phyloP scores from a whole-genome alignment of 1,140 invertebrate genomes.

The Cryptotermes secundus region DNA sequence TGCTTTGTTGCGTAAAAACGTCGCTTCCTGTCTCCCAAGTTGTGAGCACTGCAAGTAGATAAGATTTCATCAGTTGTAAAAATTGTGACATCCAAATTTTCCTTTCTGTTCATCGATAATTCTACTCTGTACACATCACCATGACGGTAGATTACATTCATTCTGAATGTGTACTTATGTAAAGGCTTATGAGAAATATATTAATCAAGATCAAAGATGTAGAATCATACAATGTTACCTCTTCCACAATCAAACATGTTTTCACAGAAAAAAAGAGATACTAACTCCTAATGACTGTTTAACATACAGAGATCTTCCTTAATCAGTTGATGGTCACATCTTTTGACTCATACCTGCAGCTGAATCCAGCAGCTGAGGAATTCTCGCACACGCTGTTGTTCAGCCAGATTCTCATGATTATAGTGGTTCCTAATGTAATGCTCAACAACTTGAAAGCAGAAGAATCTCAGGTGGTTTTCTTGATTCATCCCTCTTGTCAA shows the following conservation, averaged over 20 bases:
- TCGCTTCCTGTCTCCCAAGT: neutral
- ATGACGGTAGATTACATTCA: too few species aligned
- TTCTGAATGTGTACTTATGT: too few species aligned
- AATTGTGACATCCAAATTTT: neutral
- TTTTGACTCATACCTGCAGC: neutral
- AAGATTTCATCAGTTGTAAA: neutral
- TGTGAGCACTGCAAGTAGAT: slow-evolving; percentile 6
- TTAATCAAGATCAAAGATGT: too few species aligned
- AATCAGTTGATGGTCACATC: neutral
- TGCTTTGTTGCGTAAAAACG: slow-evolving; percentile 49
- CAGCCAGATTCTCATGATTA: neutral
- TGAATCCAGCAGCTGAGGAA: slow-evolving; percentile 19
- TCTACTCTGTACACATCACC: too few species aligned
- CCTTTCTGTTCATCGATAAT: too few species aligned
- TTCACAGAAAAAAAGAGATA: too few species aligned
- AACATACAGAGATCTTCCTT: neutral
- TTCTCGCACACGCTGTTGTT: neutral
- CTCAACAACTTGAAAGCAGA: slow-evolving; percentile 18
- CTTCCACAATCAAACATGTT: too few species aligned
- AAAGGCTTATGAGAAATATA: too few species aligned
- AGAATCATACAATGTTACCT: too few species aligned
- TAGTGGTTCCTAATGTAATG: slow-evolving; percentile 4
- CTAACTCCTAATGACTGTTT: too few species aligned
- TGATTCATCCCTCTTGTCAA: neutral
- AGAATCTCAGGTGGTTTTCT: neutral